Conservation (phyloP, 2,113 vertebrate genomes). For the Heterochromis multidens region DNA sequence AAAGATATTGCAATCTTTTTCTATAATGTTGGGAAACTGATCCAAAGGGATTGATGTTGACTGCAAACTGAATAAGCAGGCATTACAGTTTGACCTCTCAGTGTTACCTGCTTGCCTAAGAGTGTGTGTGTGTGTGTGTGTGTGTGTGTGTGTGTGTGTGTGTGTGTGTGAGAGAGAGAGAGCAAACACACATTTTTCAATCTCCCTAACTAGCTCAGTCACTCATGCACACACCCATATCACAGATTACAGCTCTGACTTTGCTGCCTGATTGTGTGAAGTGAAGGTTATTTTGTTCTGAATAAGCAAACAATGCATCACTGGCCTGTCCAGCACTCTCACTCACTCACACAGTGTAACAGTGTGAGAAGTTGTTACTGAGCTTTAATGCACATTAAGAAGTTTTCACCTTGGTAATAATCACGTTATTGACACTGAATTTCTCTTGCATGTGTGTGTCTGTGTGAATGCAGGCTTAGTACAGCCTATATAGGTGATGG, state of each 20-base stretch:
- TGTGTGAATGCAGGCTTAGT: background rate
- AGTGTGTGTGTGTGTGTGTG: background rate
- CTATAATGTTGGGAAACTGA: background rate
- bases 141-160: background rate
- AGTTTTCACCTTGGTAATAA: background rate
- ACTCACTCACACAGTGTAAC: background rate
- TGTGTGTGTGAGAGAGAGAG: background rate
- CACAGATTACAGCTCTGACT: constrained; percentile 21
- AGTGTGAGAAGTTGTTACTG: background rate
- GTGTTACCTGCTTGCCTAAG: background rate
- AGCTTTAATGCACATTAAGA: background rate
- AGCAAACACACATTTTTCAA: background rate
- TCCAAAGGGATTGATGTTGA: background rate
- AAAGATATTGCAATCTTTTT: background rate
- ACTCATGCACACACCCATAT: background rate
- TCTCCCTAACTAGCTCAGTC: background rate
- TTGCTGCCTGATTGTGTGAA: constrained; percentile 24
- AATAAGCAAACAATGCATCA: constrained; percentile 19
- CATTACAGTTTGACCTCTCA: background rate
- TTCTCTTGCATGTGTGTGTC: background rate
- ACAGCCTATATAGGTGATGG: background rate
- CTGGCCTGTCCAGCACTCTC: background rate
- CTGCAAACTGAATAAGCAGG: background rate
- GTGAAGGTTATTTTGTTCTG: constrained; percentile 40
- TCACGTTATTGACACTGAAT: background rate